A percentile compares a stretch with the other conserved stretches of the same genome.
phyloP scores from a whole-genome alignment of 92 coral and sea anemone species.

The Zoanthus gigantus region DNA sequence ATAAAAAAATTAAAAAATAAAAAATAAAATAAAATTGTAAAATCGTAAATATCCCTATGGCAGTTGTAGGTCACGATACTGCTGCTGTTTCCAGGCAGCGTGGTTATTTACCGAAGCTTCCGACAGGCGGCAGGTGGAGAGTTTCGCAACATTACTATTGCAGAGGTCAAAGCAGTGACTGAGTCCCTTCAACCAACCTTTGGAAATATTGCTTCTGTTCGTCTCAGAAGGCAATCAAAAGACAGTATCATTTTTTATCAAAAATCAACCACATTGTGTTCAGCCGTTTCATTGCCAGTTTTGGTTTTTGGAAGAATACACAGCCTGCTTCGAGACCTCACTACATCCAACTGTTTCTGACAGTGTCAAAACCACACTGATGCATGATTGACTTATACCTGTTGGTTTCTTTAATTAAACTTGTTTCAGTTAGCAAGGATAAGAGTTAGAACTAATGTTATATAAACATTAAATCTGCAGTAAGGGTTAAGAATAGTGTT shows the following conservation, averaged over 20 bases:
- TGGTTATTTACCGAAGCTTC: constrained; percentile 40
- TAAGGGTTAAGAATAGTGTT: too few relatives aligned
- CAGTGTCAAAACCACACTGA: background rate
- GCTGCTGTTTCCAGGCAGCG: constrained; percentile 33
- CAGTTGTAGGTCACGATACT: background rate
- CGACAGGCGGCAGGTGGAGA: constrained; percentile 26
- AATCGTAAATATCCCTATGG: too few relatives aligned
- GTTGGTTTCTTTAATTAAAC: too few relatives aligned
- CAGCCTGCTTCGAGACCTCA: background rate
- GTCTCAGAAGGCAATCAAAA: background rate
- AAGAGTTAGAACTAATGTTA: too few relatives aligned
- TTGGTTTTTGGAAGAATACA: background rate
- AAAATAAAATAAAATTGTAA: too few relatives aligned
- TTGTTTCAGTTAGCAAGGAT: too few relatives aligned
- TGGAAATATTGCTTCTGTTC: background rate
- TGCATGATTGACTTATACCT: background rate
- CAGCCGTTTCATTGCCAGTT: background rate
- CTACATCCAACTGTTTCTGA: background rate
- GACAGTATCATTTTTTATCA: background rate
- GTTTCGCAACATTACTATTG: constrained; percentile 1
- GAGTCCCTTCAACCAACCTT: background rate
- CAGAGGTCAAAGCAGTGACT: background rate
- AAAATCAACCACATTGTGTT: background rate
- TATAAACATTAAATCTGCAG: too few relatives aligned
- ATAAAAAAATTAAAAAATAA: too few relatives aligned